phyloP scores from a whole-genome alignment of 2,888 invertebrate genomes.

The Willowsia nigromaculata region DNA sequence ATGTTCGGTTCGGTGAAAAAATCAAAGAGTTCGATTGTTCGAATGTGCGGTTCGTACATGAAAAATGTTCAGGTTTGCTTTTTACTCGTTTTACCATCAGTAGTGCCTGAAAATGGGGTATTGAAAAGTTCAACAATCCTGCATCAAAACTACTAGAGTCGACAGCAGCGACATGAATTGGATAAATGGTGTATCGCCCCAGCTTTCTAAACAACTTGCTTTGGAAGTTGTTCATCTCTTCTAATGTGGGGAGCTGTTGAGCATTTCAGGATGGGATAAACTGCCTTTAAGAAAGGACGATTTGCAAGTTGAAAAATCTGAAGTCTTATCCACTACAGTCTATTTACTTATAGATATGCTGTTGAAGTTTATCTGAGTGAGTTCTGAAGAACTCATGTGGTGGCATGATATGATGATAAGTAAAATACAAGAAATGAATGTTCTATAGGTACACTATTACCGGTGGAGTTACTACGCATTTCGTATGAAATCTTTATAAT shows the following conservation, averaged over 20 bases:
- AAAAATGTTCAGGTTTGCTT: too few species aligned
- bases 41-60: too few species aligned
- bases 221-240: neutral
- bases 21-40: too few species aligned
- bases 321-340: neutral
- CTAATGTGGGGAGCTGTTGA: neutral
- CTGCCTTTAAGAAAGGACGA: neutral
- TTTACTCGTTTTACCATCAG: too few species aligned
- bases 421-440: neutral
- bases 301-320: neutral
- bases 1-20: too few species aligned
- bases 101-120: neutral
- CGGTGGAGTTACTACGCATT: slow-evolving; percentile 29
- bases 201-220: neutral
- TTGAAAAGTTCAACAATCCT: neutral
- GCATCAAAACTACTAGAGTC: neutral
- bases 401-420: neutral
- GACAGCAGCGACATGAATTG: slow-evolving; percentile 11
- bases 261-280: neutral
- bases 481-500: neutral
- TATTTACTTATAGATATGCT: neutral
- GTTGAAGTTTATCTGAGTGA: neutral
- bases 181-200: neutral
- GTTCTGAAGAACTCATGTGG: neutral
- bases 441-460: neutral